Conservation (phyloP, 2,888 invertebrate species). For the Zelleria hepariella region DNA sequence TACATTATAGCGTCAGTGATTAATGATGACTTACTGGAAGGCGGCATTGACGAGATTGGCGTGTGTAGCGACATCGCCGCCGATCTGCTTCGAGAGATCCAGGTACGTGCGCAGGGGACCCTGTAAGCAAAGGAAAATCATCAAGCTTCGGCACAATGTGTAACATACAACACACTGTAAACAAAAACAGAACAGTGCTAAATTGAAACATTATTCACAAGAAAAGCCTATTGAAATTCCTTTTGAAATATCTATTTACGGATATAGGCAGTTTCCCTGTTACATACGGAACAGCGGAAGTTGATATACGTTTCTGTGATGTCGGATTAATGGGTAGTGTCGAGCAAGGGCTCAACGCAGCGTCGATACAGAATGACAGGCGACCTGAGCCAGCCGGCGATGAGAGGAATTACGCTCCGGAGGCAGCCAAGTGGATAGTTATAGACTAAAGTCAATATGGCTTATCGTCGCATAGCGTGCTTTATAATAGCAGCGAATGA, state of each 20-base stretch:
- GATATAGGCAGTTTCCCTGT: too few species aligned
- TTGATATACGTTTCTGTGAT: too few species aligned
- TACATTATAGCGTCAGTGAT: too few species aligned
- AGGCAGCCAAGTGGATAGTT: neutral
- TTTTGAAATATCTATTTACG: too few species aligned
- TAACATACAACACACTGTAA: neutral
- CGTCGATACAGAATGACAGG: neutral
- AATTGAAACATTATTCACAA: too few species aligned
- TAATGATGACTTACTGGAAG: constrained; percentile 77
- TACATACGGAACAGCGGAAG: too few species aligned
- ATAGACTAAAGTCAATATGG: neutral
- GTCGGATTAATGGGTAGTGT: neutral
- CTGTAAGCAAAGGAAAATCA: constrained; percentile 25
- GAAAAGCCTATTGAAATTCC: too few species aligned
- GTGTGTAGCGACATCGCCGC: constrained; percentile 87
- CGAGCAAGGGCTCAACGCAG: neutral
- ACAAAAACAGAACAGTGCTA: too few species aligned
- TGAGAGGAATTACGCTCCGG: neutral
- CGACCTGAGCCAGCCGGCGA: neutral
- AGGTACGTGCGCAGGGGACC: constrained; percentile 84
- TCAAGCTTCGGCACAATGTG: neutral
- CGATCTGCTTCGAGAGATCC: constrained; percentile 83
- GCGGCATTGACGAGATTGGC: constrained; percentile 85
- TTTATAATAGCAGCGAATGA: neutral
- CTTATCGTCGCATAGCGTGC: neutral